These are phyloP conservation scores for Trissolcus brochymenae DNA, from an alignment of 2,888 invertebrate genomes.

Conservation along the genomic window DNA sequence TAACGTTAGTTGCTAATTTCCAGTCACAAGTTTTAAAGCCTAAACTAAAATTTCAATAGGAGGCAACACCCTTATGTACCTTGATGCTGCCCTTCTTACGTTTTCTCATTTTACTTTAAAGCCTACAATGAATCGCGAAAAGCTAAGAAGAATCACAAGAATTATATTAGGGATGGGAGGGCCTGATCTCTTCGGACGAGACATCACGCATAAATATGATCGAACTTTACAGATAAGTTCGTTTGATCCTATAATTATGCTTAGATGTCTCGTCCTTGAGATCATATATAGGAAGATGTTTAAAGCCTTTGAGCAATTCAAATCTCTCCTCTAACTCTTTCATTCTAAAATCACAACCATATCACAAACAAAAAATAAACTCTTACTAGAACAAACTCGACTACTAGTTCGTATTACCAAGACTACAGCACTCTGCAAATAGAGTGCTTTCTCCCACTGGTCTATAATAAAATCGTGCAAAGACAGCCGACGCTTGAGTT, in stretches of 20 bases:
- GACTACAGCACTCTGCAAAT: not conserved
- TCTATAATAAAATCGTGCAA: not conserved
- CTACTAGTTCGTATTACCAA: not conserved
- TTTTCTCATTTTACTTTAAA: conserved; percentile 2
- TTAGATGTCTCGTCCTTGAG: conserved; percentile 15
- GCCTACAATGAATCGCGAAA: conserved; percentile 3
- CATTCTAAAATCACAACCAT: not conserved
- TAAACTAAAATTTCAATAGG: not conserved
- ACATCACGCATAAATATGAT: conserved; percentile 16
- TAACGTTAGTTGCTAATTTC: conserved; percentile 11
- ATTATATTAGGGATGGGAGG: conserved; percentile 3
- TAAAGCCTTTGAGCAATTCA: conserved; percentile 4
- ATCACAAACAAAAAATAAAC: not conserved
- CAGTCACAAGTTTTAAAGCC: conserved; percentile 1
- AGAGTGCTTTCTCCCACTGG: not conserved
- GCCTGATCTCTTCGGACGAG: conserved; percentile 13
- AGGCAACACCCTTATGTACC: not conserved
- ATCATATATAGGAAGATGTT: conserved; percentile 8
- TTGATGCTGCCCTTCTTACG: not conserved
- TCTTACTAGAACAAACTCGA: not conserved
- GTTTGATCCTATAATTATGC: conserved; percentile 16
- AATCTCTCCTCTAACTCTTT: no score
- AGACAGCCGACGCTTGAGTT: not conserved
- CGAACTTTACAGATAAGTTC: conserved; percentile 16
- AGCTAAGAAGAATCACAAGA: not conserved